Base-by-base conservation (phyloP, 2,888 invertebrate species). In the Scaptomyza reducta region DNA sequence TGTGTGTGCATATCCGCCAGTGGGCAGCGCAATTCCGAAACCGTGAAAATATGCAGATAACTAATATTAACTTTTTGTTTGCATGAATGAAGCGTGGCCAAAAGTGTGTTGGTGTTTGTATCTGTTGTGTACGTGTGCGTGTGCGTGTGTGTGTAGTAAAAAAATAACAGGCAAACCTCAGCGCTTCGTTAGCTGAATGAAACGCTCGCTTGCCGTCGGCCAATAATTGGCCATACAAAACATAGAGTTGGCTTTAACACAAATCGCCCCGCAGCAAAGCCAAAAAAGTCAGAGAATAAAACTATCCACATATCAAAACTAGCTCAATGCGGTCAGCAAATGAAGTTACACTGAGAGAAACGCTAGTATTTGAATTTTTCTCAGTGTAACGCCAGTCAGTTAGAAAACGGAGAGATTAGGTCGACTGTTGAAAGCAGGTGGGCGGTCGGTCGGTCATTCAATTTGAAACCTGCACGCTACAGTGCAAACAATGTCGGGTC, bases 21-120 rank as follows among this genome's bases (percentile, higher is more conserved):
- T 82, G 85, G 82, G 82, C 82, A 85, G 85, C 59, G 42, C 74
- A 75, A 71, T 63, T 79, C 65, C 64, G 70, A 85, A 82, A 82
- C 82, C 85, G 79, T 82, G 82, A 82, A 82, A 82, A 82, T 80
- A 82, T 82, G 79, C 84, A 82, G 83, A 82, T 82, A 82, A 85
- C 82, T 85, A 82, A 82, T 82, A 85, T 85, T 85, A 85, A 82
- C 74, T 82, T 81, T 81, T 78, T 77, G 61, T 81, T 74, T 68
- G 79, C 79, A 79, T 82, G 82, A 82, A 82, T 82, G 85, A 82
- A 85, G 82, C 79, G 58, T 74, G 72, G 70, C 41, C 41, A 25
- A 40, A 27, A 29, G 18, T 51, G 46, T 46, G 41, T 60, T 27
- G n/a, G 18, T n/a, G 25, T 35, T 29, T 1, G 33, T 38, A 16